Evolutionary conservation across 2,797 vertebrate genomes (phyloP), one percentile per base, ranked within the genome.

Genomic region (Coracias cyanogaster): DNA sequence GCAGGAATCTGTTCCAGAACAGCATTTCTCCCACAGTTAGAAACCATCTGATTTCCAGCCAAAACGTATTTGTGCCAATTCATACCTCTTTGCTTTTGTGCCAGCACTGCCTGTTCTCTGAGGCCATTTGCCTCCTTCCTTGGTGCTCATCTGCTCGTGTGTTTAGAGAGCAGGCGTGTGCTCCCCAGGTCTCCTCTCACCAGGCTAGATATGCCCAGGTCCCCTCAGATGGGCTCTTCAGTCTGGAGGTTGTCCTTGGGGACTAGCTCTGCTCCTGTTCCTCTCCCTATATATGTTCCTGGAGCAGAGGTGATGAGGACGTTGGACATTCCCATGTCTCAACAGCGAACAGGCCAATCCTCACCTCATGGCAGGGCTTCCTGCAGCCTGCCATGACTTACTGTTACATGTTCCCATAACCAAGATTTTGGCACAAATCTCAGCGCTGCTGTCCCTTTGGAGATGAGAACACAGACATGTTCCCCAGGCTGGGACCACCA

Each of bases 1-100:
- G 71, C 91, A 88, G 95, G 82, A 95, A 81, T 69, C 90, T 69
- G 88, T 91, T 97, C 96, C 95, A 94, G 90, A 95, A 86, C 64
- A 92, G 67, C 76, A 91, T 91, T 90, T 94, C 82, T 91, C 49
- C 90, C 88, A 87, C 65, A 83, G 93, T 88, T 74, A 95, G 85
- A 94, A 91, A 93, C 49, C 49, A 76, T 43, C 85, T 94, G 82
- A 84, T 83, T 95, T 86, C 62, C 69, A 91, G 93, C 93, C 93
- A 94, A 76, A 95, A 94, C 7, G 35, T 72, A 49, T 94, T 93
- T 81, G 76, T 88, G 93, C 96, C 95, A 95, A 88, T 67, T 93
- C 82, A 88, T 81, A 88, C 82, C 88, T 86, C 70, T 86, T 37
- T 76, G 90, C 4, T 86, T 86, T 49, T 69, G 82, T 43, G 94